These are phyloP conservation scores for Sisyra nigra DNA, from an alignment of 2,888 invertebrate genomes.

Conservation along the genomic window DNA sequence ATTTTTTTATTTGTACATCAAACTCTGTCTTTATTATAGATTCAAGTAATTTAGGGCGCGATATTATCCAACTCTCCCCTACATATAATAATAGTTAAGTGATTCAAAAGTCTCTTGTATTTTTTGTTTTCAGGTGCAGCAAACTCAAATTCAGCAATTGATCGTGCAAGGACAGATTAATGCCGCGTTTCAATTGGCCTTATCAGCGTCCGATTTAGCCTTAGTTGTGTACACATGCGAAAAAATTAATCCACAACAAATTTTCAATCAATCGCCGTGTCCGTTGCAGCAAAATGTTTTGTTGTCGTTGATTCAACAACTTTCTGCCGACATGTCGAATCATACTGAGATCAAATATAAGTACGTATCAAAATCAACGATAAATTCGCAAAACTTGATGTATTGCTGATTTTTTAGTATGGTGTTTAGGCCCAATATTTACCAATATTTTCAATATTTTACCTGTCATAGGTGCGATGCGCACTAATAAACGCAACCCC, in stretches of 20 bases:
- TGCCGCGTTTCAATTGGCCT: slow-evolving; percentile 80
- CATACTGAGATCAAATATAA: slow-evolving; percentile 70
- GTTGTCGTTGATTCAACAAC: slow-evolving; percentile 84
- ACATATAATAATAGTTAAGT: background rate
- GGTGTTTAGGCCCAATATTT: too few species aligned
- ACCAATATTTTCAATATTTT: too few species aligned
- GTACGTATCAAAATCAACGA: too few species aligned
- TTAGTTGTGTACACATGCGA: slow-evolving; percentile 79
- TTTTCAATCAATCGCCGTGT: slow-evolving; percentile 56
- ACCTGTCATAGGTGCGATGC: too few species aligned
- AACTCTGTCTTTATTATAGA: background rate
- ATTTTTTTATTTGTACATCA: too few species aligned
- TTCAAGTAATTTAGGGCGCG: too few species aligned
- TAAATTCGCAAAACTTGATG: too few species aligned
- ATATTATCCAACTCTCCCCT: too few species aligned
- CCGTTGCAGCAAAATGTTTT: slow-evolving; percentile 76
- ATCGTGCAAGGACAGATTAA: slow-evolving; percentile 60
- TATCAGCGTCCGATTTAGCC: slow-evolving; percentile 73
- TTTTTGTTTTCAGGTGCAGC: slow-evolving; percentile 30
- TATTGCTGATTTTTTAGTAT: too few species aligned
- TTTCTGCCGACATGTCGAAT: slow-evolving; percentile 74
- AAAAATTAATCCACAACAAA: slow-evolving; percentile 58
- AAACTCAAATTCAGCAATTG: slow-evolving; percentile 51
- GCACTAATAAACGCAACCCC: too few species aligned
- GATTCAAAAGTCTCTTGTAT: background rate